Conservation (phyloP, 2,797 vertebrate genomes). For the Cyprinella venusta region DNA sequence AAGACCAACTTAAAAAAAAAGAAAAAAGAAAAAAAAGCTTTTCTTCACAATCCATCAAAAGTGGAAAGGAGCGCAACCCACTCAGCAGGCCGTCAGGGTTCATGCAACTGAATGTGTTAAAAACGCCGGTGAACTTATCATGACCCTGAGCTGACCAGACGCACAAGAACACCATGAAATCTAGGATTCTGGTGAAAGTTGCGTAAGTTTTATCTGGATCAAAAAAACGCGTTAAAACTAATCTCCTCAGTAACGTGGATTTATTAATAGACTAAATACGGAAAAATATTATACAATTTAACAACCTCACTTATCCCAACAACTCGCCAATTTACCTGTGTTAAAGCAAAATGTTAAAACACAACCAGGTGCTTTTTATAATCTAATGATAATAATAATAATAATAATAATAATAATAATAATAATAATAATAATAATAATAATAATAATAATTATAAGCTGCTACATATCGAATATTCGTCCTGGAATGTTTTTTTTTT, state of each 20-base stretch:
- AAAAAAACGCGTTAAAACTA: too few relatives aligned
- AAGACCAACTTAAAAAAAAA: conserved; percentile 3
- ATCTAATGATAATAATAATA: not conserved
- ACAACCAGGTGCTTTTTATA: not conserved
- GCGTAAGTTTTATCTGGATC: not conserved
- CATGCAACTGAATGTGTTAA: conserved; percentile 47
- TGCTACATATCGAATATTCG: not conserved
- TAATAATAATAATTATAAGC: not conserved
- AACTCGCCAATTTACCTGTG: not conserved
- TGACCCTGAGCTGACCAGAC: conserved; percentile 36
- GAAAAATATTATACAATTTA: not conserved
- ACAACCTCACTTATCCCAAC: not conserved
- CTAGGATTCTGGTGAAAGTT: not conserved
- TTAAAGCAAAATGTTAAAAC: not conserved
- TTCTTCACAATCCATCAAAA: conserved; percentile 51
- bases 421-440: not conserved
- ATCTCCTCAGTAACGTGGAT: not conserved
- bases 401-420: not conserved
- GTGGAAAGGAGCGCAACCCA: conserved; percentile 43
- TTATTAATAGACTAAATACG: not conserved
- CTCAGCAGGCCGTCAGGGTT: conserved; percentile 48
- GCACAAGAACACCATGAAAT: not conserved
- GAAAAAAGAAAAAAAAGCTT: not conserved
- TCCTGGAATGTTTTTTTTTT: not conserved
- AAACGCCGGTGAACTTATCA: conserved; percentile 41